Base-by-base conservation (phyloP, 2,113 vertebrate species). In the Phainopepla nitens region DNA sequence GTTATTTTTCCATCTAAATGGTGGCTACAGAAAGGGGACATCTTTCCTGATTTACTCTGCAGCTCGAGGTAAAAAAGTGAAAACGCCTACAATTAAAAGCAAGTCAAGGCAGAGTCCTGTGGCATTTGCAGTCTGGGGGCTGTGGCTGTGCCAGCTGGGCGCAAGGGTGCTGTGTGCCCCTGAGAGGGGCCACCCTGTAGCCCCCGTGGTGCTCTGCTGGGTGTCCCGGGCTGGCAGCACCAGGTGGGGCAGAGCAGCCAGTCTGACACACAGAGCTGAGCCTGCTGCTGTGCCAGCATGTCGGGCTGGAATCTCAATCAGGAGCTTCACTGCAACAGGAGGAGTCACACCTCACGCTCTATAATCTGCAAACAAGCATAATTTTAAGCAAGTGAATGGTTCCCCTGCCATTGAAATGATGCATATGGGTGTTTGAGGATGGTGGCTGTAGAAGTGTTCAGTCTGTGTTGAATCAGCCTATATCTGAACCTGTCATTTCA, bases 121-220 rank as follows among this genome's bases (percentile, higher is more conserved):
- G 54, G 23, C 13, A 13, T 53, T 72, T 69, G 44, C 22, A 41
- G 9, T 53, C 12, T 12, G 27, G 27, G 17, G 25, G 10, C 75
- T 23, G 47, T 45, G 23, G 31, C 27, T 31, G 13, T 42, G 27
- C 9, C 29, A 42, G 36, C 8, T 5, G 0, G 4, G 33, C 33
- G 33, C 0, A 0, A 69, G 27, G 8, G 35, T 51, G 54, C 9
- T 1, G 0, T 13, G 27, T 19, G 9, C 16, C 11, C 42, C 23
- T n/a, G 33, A 1, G 5, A 25, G 3, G 18, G 78, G 27, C 10
- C 57, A 28, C 5, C 18, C 16, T 50, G 20, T 11, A 39, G 33
- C 24, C 19, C 16, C 77, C 21, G 51, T 3, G 4, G 33, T 28
- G 51, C 15, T 25, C 45, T 6, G 2, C 61, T 45, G 36, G 42